Evolutionary conservation across 1,140 invertebrate species (phyloP), one percentile per base, ranked within the genome.

Genomic region (Aplysia californica): DNA sequence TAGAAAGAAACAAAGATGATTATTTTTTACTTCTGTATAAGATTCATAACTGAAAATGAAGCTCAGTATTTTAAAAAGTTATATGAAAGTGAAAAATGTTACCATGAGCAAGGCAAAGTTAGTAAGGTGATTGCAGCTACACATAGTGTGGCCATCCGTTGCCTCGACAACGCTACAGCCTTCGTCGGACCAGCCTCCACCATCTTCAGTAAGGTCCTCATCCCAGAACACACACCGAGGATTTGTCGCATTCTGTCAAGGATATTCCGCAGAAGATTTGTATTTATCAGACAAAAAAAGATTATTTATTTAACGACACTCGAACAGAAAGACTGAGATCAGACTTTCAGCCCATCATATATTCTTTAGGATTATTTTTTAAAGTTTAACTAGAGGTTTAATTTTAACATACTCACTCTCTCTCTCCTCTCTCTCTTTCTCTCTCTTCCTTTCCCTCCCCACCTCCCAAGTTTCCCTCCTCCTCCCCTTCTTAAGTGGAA

Each of bases 61-160:
- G 44, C n/a, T n/a, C n/a, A 50, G 44, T 10, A 50, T 15, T 15
- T 15, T 50, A n/a, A 10, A 50, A 50, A 50, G n/a, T 50, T 50
- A n/a, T n/a, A 50, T 15, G 10, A 50, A 50, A 50, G 44, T 50
- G 10, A n/a, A 50, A 31, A 29, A 23, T 67, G 69, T 78, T 64
- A 81, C 79, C 80, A 82, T 83, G 4, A 81, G 72, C 56, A 86
- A 70, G 5, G 83, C 83, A 76, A 84, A 84, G 65, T 84, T 84
- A n/a, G 83, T 84, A 3, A 84, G 80, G 59, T 84, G 83, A 50
- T 81, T 56, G 39, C 83, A 84, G 4, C 58, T 76, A 58, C 83
- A 84, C 31, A 69, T 75, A 20, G 80, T 83, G 36, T 44, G 33
- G 3, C 31, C 56, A 31, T 78, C 69, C 2, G 61, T 44, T 2